Conservation (phyloP, 2,888 invertebrate species). For the Spialia ferax region DNA sequence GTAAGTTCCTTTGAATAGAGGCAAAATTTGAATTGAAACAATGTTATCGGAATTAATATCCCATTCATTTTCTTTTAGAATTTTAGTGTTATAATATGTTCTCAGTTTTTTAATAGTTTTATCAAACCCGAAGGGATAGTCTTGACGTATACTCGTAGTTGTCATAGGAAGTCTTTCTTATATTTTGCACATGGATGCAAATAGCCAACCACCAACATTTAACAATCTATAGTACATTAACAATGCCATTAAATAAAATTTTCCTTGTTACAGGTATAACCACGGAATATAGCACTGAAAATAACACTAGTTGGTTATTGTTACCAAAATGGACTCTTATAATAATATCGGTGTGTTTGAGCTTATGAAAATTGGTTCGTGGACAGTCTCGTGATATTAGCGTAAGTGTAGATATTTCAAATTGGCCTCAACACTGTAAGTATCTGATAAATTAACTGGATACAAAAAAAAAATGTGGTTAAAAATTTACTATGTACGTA, state of each 20-base stretch:
- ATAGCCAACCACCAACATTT: too few species aligned
- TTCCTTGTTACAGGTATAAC: slow-evolving; percentile 70
- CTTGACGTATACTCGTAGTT: too few species aligned
- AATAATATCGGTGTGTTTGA: slow-evolving; percentile 68
- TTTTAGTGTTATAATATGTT: too few species aligned
- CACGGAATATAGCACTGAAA: slow-evolving; percentile 52
- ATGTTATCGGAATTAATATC: background rate
- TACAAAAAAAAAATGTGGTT: background rate
- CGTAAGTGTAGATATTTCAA: slow-evolving; percentile 70
- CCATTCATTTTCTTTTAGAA: background rate
- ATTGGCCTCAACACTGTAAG: slow-evolving; percentile 53
- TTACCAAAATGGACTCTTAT: slow-evolving; percentile 62
- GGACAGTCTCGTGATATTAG: slow-evolving; percentile 75
- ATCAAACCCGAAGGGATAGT: too few species aligned
- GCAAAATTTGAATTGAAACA: background rate
- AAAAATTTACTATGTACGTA: background rate
- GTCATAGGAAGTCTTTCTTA: too few species aligned
- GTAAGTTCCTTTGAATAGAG: background rate
- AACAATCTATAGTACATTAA: too few species aligned
- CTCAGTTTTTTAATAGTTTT: too few species aligned
- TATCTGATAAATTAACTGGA: background rate
- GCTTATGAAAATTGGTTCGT: slow-evolving; percentile 78
- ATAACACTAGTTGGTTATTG: slow-evolving; percentile 53
- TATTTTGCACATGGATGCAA: too few species aligned
- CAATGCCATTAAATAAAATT: background rate